Conservation (phyloP, 1,140 invertebrate genomes). For the Phthorimaea operculella region DNA sequence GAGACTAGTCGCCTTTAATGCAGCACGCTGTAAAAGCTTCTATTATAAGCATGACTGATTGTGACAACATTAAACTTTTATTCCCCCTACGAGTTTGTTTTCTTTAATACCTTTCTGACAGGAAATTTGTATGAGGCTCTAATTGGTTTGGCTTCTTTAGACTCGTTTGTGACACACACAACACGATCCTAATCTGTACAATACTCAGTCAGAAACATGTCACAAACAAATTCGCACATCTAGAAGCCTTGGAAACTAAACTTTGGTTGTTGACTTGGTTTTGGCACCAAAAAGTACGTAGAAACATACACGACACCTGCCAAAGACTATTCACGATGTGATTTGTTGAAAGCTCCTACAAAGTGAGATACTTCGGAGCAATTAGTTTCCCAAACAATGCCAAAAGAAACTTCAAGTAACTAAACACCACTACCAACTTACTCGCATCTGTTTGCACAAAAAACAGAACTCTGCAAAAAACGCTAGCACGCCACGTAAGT, state of each 20-base stretch:
- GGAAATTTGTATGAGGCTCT: constrained; percentile 34
- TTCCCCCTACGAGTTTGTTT: constrained; percentile 48
- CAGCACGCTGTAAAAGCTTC: constrained; percentile 45
- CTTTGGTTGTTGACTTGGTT: background rate
- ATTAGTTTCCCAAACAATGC: no score
- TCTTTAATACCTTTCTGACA: constrained; percentile 47
- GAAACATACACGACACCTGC: no score
- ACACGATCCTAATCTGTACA: background rate
- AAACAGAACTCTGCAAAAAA: no score
- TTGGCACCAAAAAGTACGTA: background rate
- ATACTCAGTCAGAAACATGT: background rate
- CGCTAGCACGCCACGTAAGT: no score
- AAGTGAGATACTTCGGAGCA: no score
- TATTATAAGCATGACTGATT: constrained; percentile 58
- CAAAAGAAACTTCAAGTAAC: no score
- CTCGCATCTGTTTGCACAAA: no score
- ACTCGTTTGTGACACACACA: constrained; percentile 1
- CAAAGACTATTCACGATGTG: no score
- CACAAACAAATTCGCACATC: background rate
- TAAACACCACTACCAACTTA: no score
- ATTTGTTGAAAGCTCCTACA: no score
- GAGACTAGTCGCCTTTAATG: constrained; percentile 49
- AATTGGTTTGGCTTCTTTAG: constrained; percentile 49
- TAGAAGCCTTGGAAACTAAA: background rate
- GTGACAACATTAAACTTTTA: constrained; percentile 48